phyloP scores from a whole-genome alignment of 2,113 vertebrate species.

The Sphyrna mokarran region DNA sequence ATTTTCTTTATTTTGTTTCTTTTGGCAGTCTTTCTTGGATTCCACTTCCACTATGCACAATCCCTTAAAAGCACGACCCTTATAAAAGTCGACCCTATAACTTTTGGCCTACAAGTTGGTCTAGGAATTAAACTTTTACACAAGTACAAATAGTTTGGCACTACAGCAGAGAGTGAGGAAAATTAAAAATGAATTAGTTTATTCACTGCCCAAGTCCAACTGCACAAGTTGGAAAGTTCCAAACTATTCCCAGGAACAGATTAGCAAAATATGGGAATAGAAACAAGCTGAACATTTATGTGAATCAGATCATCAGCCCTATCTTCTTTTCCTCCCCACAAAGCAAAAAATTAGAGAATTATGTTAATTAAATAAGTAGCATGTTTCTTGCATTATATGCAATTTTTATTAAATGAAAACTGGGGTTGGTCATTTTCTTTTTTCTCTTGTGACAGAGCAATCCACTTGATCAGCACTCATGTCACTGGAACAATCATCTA shows the following conservation, averaged over 20 bases:
- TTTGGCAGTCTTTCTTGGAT: too few species aligned
- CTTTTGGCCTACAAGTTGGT: too few species aligned
- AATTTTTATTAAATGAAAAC: neutral
- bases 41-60: too few species aligned
- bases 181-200: neutral
- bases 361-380: neutral
- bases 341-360: neutral
- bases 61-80: too few species aligned
- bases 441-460: too few species aligned
- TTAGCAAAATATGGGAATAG: neutral
- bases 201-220: neutral
- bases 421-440: neutral
- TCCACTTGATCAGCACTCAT: too few species aligned
- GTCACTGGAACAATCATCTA: too few species aligned
- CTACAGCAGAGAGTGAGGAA: neutral
- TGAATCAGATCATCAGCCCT: neutral
- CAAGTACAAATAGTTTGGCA: neutral
- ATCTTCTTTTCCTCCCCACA: neutral
- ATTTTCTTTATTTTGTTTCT: too few species aligned
- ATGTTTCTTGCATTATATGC: too few species aligned
- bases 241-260: neutral
- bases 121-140: too few species aligned
- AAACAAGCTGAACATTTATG: neutral
- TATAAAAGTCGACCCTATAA: too few species aligned
- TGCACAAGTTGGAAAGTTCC: neutral